phyloP scores from a whole-genome alignment of 1,140 invertebrate species.

The Eufriesea mexicana region DNA sequence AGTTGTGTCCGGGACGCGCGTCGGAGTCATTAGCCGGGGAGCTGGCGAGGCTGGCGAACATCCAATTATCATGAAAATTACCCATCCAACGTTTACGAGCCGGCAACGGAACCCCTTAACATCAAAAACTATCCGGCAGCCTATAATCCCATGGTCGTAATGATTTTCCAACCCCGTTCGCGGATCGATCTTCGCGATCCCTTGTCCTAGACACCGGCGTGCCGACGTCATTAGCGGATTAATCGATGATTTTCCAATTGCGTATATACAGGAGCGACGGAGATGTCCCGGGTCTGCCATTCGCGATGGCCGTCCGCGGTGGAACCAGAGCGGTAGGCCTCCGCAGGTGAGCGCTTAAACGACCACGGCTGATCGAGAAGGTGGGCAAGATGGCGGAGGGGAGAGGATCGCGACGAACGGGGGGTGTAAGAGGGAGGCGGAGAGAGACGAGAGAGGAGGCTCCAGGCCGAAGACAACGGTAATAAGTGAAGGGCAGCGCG shows the following conservation, averaged over 20 bases:
- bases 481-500: conserved; percentile 71
- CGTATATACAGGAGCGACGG: not conserved
- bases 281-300: conserved; percentile 20
- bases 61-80: conserved; percentile 19
- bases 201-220: not conserved
- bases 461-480: conserved; percentile 68
- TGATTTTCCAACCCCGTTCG: conserved; percentile 9
- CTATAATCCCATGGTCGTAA: conserved; percentile 18
- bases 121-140: not conserved
- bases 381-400: conserved; percentile 19
- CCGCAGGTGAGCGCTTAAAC: not conserved
- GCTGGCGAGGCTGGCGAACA: not conserved
- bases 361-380: conserved; percentile 24
- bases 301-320: conserved; percentile 47
- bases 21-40: not conserved
- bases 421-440: conserved; percentile 11
- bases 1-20: too few relatives aligned
- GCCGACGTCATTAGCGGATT: conserved; percentile 27
- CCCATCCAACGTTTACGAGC: conserved; percentile 2
- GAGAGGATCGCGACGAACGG: not conserved
- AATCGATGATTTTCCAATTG: conserved; percentile 61
- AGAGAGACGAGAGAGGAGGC: conserved; percentile 32
- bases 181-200: not conserved
- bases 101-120: not conserved
- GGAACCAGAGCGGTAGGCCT: conserved; percentile 8